Conservation (phyloP, 2,888 invertebrate species). For the Melinaea menophilus region DNA sequence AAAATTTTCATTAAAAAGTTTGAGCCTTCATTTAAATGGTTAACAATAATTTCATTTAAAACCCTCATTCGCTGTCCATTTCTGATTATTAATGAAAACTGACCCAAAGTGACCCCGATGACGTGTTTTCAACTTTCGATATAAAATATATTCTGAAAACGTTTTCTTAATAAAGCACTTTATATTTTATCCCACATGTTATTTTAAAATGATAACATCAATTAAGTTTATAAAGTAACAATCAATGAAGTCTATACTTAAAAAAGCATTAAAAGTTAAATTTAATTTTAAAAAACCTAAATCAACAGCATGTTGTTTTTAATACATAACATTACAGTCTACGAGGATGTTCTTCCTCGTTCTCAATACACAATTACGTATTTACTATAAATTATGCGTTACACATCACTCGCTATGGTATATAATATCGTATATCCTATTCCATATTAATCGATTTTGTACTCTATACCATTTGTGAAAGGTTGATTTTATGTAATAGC, state of each 20-base stretch:
- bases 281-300: slow-evolving; percentile 29
- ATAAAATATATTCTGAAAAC: too few relatives aligned
- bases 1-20: too few relatives aligned
- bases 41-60: neutral
- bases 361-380: slow-evolving; percentile 63
- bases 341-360: slow-evolving; percentile 51
- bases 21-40: neutral
- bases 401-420: slow-evolving; percentile 37
- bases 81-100: too few relatives aligned
- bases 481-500: slow-evolving; percentile 30
- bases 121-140: too few relatives aligned
- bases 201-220: slow-evolving; percentile 3
- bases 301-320: slow-evolving; percentile 41
- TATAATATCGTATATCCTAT: slow-evolving; percentile 31
- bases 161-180: too few relatives aligned
- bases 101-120: too few relatives aligned
- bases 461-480: slow-evolving; percentile 19
- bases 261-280: slow-evolving; percentile 28
- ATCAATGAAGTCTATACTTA: slow-evolving; percentile 29
- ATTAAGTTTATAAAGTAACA: slow-evolving; percentile 5
- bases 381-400: slow-evolving; percentile 69
- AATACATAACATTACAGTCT: slow-evolving; percentile 56
- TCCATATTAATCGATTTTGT: slow-evolving; percentile 21
- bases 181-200: neutral
- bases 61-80: too few relatives aligned